Evolutionary conservation across 1,140 invertebrate genomes (phyloP).

Genomic region (Zaprionus vittiger): DNA sequence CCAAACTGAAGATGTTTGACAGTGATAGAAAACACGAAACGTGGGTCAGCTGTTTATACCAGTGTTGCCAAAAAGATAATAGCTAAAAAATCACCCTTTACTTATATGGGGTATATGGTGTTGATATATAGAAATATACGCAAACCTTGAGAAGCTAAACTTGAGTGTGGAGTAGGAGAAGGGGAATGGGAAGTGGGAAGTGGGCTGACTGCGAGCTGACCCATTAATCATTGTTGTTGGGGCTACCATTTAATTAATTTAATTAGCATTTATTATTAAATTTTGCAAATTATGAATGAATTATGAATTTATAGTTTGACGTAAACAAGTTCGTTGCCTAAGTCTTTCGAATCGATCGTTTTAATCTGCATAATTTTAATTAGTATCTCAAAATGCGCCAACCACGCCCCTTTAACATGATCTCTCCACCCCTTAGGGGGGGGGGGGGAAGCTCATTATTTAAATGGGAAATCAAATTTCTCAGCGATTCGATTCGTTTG

Average conservation of each 20-base stretch:
- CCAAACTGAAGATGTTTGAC: too few species aligned
- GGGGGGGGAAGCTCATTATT: conserved; percentile 29
- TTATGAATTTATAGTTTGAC: conserved; percentile 68
- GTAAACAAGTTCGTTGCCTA: conserved; percentile 69
- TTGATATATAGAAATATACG: neutral
- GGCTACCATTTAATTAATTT: conserved; percentile 74
- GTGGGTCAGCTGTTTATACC: too few species aligned
- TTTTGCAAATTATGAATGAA: conserved; percentile 75
- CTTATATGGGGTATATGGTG: neutral
- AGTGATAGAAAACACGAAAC: too few species aligned
- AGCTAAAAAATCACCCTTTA: neutral
- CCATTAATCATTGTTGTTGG: conserved; percentile 61
- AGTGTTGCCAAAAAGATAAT: too few species aligned
- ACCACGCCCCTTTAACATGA: conserved; percentile 55
- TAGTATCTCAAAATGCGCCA: conserved; percentile 41
- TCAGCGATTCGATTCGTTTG: conserved; percentile 27
- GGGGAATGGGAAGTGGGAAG: neutral
- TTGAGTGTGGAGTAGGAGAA: neutral
- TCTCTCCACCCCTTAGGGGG: conserved; percentile 30
- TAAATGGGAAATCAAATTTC: conserved; percentile 20
- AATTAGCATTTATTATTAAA: conserved; percentile 67
- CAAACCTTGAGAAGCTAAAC: conserved; percentile 17
- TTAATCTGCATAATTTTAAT: conserved; percentile 74
- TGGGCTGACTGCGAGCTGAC: neutral
- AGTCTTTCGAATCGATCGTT: conserved; percentile 65